Conservation (phyloP, 2,113 vertebrate species). For the Solenodon paradoxus region DNA sequence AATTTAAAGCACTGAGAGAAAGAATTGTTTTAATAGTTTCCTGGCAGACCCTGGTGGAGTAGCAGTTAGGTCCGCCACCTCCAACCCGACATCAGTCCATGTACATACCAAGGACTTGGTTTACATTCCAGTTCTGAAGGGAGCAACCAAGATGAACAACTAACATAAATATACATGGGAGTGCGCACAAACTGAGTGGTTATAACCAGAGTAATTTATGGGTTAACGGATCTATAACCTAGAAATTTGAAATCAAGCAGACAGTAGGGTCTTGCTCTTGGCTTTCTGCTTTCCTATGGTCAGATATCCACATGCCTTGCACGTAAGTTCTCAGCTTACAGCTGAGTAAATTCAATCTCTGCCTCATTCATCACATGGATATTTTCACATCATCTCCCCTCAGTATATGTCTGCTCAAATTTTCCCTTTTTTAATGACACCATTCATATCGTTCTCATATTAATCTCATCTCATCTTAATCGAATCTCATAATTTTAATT, state of each 20-base stretch:
- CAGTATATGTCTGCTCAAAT: not conserved
- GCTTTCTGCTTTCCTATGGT: not conserved
- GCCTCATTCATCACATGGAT: not conserved
- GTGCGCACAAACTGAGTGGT: not conserved
- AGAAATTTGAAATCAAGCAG: not conserved
- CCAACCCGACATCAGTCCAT: too few relatives aligned
- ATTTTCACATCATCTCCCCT: not conserved
- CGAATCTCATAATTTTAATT: too few relatives aligned
- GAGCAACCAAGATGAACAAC: too few relatives aligned
- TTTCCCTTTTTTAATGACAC: not conserved
- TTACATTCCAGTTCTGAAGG: too few relatives aligned
- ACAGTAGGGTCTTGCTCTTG: not conserved
- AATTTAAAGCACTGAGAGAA: not conserved
- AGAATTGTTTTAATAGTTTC: not conserved
- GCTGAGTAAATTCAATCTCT: not conserved
- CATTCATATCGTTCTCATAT: too few relatives aligned
- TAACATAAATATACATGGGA: too few relatives aligned
- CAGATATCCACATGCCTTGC: not conserved
- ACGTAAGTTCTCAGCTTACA: too few relatives aligned
- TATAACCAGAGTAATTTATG: not conserved
- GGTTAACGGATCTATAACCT: not conserved
- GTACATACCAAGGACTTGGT: too few relatives aligned
- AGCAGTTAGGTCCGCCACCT: too few relatives aligned
- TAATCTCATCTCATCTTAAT: not conserved
- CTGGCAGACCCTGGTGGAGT: too few relatives aligned